A percentile compares a stretch with the other conserved stretches of the same genome.
Evolutionary conservation across 2,888 invertebrate species (phyloP).

Genomic region (Hecatera dysodea): DNA sequence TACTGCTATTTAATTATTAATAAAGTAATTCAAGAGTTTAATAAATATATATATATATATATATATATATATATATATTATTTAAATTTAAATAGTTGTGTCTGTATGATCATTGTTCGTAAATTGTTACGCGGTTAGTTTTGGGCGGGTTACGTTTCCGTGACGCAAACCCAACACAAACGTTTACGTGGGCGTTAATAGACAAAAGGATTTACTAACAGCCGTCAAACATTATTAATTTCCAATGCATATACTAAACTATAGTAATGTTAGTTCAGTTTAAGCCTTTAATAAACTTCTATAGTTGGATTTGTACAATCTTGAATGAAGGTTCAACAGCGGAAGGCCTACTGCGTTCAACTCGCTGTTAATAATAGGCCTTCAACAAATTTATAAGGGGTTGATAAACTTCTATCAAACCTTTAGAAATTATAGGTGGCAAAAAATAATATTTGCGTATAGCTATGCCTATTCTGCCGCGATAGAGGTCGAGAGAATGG

Average conservation of each 20-base stretch:
- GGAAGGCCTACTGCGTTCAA: background rate
- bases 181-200: conserved; percentile 23
- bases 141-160: background rate
- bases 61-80: too few relatives aligned
- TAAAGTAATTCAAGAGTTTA: background rate
- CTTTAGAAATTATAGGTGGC: too few relatives aligned
- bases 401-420: too few relatives aligned
- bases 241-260: background rate
- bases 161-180: conserved; percentile 25
- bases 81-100: too few relatives aligned
- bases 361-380: too few relatives aligned
- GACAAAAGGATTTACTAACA: conserved; percentile 8
- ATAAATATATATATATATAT: too few relatives aligned
- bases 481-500: too few relatives aligned
- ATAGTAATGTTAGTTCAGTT: background rate
- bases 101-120: background rate
- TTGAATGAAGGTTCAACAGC: background rate
- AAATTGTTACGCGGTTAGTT: background rate
- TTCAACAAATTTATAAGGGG: too few relatives aligned
- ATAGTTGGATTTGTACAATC: background rate
- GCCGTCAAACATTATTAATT: conserved; percentile 20
- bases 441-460: too few relatives aligned
- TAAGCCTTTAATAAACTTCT: background rate
- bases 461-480: too few relatives aligned
- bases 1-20: background rate